A percentile compares a stretch with the other conserved stretches of the same genome.
These are phyloP conservation scores for Pammene aurita DNA, from an alignment of 2,888 invertebrate species.

Conservation along the genomic window DNA sequence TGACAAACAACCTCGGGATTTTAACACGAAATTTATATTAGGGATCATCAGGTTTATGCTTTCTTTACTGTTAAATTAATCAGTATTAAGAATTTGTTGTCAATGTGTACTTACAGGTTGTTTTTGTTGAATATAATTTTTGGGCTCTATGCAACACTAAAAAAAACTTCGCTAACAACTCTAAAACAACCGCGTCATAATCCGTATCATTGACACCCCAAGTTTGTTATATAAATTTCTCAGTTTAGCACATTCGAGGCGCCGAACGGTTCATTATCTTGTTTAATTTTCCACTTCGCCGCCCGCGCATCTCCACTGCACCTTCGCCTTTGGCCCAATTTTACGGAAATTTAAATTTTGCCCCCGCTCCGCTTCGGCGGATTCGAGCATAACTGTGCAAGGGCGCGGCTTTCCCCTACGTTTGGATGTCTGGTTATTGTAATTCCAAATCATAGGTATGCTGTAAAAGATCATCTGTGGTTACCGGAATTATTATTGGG, in stretches of 20 bases:
- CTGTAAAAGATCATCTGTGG: slow-evolving; percentile 38
- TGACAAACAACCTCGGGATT: slow-evolving; percentile 56
- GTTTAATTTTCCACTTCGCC: slow-evolving; percentile 82
- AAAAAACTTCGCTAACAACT: not conserved
- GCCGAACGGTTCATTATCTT: slow-evolving; percentile 74
- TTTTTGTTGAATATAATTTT: too few relatives aligned
- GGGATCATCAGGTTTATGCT: slow-evolving; percentile 2
- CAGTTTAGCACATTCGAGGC: slow-evolving; percentile 66
- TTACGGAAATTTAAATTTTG: slow-evolving; percentile 48
- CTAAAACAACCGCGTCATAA: slow-evolving; percentile 35
- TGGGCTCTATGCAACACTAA: too few relatives aligned
- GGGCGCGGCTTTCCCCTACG: slow-evolving; percentile 48
- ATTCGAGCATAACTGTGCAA: slow-evolving; percentile 48
- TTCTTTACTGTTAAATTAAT: not conserved
- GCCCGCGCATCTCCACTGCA: slow-evolving; percentile 62
- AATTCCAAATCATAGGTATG: slow-evolving; percentile 40
- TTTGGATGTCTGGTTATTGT: slow-evolving; percentile 40
- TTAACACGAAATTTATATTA: slow-evolving; percentile 1
- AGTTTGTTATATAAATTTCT: slow-evolving; percentile 64
- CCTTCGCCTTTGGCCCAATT: slow-evolving; percentile 48
- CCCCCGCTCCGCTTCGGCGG: slow-evolving; percentile 28
- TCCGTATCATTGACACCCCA: slow-evolving; percentile 42
- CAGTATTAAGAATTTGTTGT: not conserved
- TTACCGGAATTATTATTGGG: slow-evolving; percentile 31
- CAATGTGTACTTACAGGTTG: too few relatives aligned